Evolutionary conservation across 2,797 vertebrate genomes (phyloP).

Genomic region (Amniataba percoides): DNA sequence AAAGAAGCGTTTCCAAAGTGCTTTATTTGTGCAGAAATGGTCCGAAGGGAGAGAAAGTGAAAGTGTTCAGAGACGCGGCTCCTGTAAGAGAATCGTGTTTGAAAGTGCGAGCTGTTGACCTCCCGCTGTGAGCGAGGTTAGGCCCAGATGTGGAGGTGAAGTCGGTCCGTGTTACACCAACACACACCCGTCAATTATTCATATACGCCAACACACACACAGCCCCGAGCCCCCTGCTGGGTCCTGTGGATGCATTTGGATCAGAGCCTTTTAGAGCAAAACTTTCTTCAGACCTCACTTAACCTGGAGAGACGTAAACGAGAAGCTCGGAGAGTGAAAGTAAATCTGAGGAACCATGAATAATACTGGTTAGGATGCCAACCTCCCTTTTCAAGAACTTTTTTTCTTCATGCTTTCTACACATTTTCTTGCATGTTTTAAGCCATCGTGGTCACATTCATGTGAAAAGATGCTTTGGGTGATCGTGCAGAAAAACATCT

Average conservation of each 20-base stretch:
- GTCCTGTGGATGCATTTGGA: constrained; percentile 38
- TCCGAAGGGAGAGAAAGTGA: constrained; percentile 34
- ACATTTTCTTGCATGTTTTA: too few species aligned
- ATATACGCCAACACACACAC: constrained; percentile 18
- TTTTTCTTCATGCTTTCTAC: too few species aligned
- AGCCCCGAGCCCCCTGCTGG: constrained; percentile 55
- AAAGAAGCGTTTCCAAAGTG: constrained; percentile 44
- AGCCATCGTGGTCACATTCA: too few species aligned
- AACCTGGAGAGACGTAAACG: constrained; percentile 22
- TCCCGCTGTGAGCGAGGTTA: constrained; percentile 63
- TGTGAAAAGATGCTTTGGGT: too few species aligned
- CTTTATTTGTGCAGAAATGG: constrained; percentile 51
- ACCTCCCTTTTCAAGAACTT: too few species aligned
- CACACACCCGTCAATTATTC: constrained; percentile 73
- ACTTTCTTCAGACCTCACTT: constrained; percentile 56
- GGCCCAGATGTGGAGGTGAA: constrained; percentile 70
- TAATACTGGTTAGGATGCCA: not conserved
- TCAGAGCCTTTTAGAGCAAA: constrained; percentile 36
- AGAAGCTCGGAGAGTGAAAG: not conserved
- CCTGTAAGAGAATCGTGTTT: constrained; percentile 16
- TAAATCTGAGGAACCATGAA: not conserved
- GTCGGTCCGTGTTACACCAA: constrained; percentile 50
- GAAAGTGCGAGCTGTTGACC: constrained; percentile 55
- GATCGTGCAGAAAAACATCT: not conserved
- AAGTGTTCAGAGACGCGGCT: constrained; percentile 18